Base-by-base conservation (phyloP, 1,140 invertebrate species). In the Drosophila murphyi region DNA sequence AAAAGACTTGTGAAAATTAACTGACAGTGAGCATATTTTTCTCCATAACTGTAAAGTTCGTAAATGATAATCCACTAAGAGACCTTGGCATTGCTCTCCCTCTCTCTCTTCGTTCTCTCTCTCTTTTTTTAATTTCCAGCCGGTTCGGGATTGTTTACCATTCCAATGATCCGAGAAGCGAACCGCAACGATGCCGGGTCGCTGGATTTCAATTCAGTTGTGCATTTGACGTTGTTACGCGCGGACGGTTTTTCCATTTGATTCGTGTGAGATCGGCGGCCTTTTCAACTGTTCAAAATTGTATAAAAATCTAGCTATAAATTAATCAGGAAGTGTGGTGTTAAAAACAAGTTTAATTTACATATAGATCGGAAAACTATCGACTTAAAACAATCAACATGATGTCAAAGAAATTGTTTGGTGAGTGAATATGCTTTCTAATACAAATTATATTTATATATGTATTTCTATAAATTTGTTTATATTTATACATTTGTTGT, bases 401-500 rank as follows among this genome's bases (percentile, higher is more conserved):
- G 76, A 71, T 89, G 69, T 70, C 75, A 3, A 86, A 76, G 5
- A 41, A 52, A 29, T 45, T 86, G 12, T 47, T 86, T 34, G 55
- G 85, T 89, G 20, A 85, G 86, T 90, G 35, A 5, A 48, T 45
- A 29, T 43, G 28, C 10, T 32, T 3, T 4, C 20, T 20, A 20
- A 20, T 20, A 20, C 20, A 20, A 20, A 20, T 20, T 20, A 20
- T 20, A 1, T 28, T 31, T 43, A 29, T 41, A 60, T 48, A 59
- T 68, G 2, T 35, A 60, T 8, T 5, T 39, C n/a, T 43, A 31
- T 5, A 45, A 20, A 1, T 20, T 20, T 39, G 29, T 20, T 3
- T 51, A 41, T 20, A 35, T 37, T 37, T 37, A 12, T 28, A 51
- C 5, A 6, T 10, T 6, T n/a, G 28, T 41, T 34, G 20, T 34